A percentile compares a stretch with the other conserved stretches of the same genome.
These are phyloP conservation scores for Acleris literana DNA, from an alignment of 2,888 invertebrate genomes.

Conservation along the genomic window DNA sequence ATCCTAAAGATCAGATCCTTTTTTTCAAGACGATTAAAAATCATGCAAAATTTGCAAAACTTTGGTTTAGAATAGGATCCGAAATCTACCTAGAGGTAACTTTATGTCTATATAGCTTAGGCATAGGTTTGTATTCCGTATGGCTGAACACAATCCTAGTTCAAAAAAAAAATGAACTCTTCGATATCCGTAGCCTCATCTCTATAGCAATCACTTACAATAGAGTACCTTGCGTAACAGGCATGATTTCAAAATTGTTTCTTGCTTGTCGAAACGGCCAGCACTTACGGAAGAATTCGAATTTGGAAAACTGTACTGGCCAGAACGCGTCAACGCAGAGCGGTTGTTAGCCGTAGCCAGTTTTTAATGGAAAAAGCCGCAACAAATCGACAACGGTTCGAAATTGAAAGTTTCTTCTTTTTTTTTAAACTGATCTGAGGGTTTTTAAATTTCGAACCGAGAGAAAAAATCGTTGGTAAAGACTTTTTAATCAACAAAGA, in stretches of 20 bases:
- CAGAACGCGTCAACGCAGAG: not conserved
- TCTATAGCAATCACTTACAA: not conserved
- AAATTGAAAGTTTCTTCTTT: too few species aligned
- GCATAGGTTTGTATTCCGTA: not conserved
- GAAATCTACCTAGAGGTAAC: too few species aligned
- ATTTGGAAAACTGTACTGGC: not conserved
- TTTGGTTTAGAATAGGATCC: too few species aligned
- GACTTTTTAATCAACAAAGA: too few species aligned
- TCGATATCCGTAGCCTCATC: not conserved
- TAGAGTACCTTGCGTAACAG: too few species aligned
- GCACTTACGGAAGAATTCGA: not conserved
- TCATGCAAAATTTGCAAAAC: not conserved
- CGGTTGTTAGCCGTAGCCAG: not conserved
- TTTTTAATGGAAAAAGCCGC: not conserved
- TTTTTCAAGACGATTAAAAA: too few species aligned
- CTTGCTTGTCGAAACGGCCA: not conserved
- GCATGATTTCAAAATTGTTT: too few species aligned
- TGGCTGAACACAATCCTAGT: not conserved
- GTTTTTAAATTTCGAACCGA: too few species aligned
- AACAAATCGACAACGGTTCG: not conserved
- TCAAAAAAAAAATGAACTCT: not conserved
- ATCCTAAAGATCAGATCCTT: too few species aligned
- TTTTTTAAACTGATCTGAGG: too few species aligned
- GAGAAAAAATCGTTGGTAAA: too few species aligned
- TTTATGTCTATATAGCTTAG: too few species aligned